Percentiles rank a stretch among this genome's conserved stretches.
Evolutionary conservation across 1,140 invertebrate genomes (phyloP).

Genomic region (Hesperophylax magnus): DNA sequence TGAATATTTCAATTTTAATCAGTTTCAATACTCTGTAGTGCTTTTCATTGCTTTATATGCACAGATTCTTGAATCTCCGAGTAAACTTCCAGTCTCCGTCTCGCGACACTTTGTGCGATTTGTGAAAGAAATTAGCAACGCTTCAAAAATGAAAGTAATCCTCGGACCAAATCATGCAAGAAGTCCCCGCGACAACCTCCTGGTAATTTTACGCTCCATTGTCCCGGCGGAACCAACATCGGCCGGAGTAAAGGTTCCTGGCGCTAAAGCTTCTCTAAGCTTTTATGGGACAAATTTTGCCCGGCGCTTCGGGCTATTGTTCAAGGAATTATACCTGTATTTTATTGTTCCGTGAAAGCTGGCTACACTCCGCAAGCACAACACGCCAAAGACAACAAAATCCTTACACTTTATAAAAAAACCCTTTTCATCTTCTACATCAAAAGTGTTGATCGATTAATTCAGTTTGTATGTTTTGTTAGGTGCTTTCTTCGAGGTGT

Average conservation of each 20-base stretch:
- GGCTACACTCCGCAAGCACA: not conserved
- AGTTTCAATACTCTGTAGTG: too few relatives aligned
- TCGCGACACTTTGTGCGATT: too few relatives aligned
- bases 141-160: too few relatives aligned
- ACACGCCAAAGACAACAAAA: not conserved
- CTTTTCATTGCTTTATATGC: too few relatives aligned
- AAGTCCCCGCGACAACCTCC: not conserved
- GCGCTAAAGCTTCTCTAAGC: slow-evolving; percentile 27
- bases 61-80: too few relatives aligned
- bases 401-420: slow-evolving; percentile 3
- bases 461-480: too few relatives aligned
- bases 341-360: slow-evolving; percentile 38
- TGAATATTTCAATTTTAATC: too few relatives aligned
- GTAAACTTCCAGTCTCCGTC: too few relatives aligned
- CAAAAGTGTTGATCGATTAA: too few relatives aligned
- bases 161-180: not conserved
- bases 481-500: too few relatives aligned
- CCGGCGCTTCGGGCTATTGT: slow-evolving; percentile 30
- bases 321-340: slow-evolving; percentile 34
- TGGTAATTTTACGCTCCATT: slow-evolving; percentile 14
- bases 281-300: slow-evolving; percentile 27
- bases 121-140: too few relatives aligned
- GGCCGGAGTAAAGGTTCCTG: not conserved
- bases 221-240: slow-evolving; percentile 6
- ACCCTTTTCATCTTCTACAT: too few relatives aligned